Conservation (phyloP, 2,888 invertebrate species). For the Perithous albicinctus region DNA sequence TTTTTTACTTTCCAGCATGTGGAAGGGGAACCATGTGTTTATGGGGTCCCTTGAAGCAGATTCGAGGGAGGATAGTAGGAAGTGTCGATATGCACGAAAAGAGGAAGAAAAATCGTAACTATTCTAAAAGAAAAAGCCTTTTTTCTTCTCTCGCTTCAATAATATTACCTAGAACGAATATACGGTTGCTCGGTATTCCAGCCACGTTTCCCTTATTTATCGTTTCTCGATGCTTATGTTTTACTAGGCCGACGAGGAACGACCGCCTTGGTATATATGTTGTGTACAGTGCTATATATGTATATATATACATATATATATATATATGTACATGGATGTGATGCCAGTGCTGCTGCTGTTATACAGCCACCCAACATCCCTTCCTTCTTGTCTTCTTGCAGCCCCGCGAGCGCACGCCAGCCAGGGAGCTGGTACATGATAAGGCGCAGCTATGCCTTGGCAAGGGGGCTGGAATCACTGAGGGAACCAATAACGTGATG, state of each 20-base stretch:
- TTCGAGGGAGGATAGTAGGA: constrained; percentile 15
- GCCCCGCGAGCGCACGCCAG: constrained; percentile 13
- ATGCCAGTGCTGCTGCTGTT: constrained; percentile 74
- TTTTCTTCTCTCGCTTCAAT: constrained; percentile 32
- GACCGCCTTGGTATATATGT: constrained; percentile 11
- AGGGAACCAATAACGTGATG: constrained; percentile 85
- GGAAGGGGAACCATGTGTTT: background rate
- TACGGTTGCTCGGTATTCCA: constrained; percentile 80
- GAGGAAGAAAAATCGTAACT: constrained; percentile 39
- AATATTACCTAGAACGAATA: constrained; percentile 40
- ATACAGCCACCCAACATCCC: constrained; percentile 42
- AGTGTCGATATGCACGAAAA: constrained; percentile 2
- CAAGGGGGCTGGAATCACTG: constrained; percentile 84
- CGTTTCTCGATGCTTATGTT: constrained; percentile 85
- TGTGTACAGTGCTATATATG: background rate
- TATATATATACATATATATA: too few relatives aligned
- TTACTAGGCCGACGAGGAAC: constrained; percentile 80
- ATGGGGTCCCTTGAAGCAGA: constrained; percentile 2
- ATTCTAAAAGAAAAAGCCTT: constrained; percentile 4
- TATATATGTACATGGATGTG: too few relatives aligned
- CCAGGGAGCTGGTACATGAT: constrained; percentile 80
- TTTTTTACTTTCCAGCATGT: background rate
- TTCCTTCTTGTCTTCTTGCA: constrained; percentile 58
- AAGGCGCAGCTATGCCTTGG: constrained; percentile 74
- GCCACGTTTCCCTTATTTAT: constrained; percentile 85